Conservation (phyloP, 2,797 vertebrate species). For the Gymnodraco acuticeps region DNA sequence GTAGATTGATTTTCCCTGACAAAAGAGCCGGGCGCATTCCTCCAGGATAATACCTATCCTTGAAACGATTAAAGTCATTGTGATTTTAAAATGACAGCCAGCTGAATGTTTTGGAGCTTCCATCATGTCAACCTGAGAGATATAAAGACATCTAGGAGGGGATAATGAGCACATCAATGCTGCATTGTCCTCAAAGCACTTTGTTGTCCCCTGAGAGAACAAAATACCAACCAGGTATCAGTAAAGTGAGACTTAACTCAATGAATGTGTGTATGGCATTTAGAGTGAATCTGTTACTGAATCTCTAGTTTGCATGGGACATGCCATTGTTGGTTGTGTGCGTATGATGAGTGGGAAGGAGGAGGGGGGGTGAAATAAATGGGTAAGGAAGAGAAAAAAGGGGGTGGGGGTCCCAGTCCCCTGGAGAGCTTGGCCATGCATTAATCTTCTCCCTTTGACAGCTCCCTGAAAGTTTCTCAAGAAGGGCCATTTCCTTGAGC, state of each 20-base stretch:
- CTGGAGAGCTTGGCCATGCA: conserved; percentile 79
- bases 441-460: conserved; percentile 88
- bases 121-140: conserved; percentile 38
- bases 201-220: conserved; percentile 37
- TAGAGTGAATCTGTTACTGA: conserved; percentile 37
- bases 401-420: conserved; percentile 71
- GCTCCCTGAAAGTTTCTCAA: conserved; percentile 87
- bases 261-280: conserved; percentile 50
- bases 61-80: conserved; percentile 20
- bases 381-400: conserved; percentile 62
- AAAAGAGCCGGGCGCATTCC: neutral
- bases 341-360: conserved; percentile 45
- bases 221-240: conserved; percentile 49
- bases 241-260: conserved; percentile 38
- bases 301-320: conserved; percentile 61
- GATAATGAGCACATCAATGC: conserved; percentile 62
- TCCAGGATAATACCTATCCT: conserved; percentile 19
- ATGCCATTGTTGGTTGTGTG: conserved; percentile 63
- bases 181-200: conserved; percentile 44
- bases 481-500: conserved; percentile 86
- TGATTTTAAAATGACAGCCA: conserved; percentile 36
- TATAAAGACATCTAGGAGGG: conserved; percentile 33
- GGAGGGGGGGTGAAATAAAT: conserved; percentile 39
- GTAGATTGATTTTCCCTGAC: conserved; percentile 29
- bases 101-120: conserved; percentile 11